Percentiles rank a stretch among this genome's conserved stretches.
These are phyloP conservation scores for Drosophila stalkeri DNA, from an alignment of 2,888 invertebrate species.

Conservation along the genomic window DNA sequence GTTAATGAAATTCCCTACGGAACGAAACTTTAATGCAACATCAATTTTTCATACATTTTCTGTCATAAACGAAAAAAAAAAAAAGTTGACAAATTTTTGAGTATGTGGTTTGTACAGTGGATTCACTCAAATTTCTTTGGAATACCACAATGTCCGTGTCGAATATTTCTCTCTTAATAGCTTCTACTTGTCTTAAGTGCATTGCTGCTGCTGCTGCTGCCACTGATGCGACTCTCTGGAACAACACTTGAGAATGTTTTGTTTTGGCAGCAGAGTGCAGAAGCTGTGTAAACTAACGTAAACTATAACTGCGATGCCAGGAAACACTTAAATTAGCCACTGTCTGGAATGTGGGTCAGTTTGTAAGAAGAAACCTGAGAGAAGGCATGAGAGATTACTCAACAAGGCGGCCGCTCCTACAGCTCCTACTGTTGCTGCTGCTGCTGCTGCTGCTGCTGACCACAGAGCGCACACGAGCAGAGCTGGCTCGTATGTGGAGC, in stretches of 20 bases:
- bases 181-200: conserved; percentile 60
- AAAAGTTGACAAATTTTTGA: conserved; percentile 24
- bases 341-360: conserved; percentile 74
- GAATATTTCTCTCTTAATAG: conserved; percentile 72
- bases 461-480: conserved; percentile 53
- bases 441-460: conserved; percentile 51
- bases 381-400: conserved; percentile 71
- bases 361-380: conserved; percentile 70
- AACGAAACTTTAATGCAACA: conserved; percentile 27
- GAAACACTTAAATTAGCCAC: conserved; percentile 79
- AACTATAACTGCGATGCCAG: conserved; percentile 79
- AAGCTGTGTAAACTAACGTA: conserved; percentile 71
- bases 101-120: conserved; percentile 14
- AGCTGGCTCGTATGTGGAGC: conserved; percentile 45
- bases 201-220: conserved; percentile 10
- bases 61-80: conserved; percentile 45
- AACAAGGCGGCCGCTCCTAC: conserved; percentile 38
- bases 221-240: conserved; percentile 32
- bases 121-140: conserved; percentile 68
- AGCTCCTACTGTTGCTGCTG: conserved; percentile 11
- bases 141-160: conserved; percentile 52
- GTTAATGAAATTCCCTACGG: background rate
- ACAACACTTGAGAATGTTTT: conserved; percentile 69
- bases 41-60: conserved; percentile 59
- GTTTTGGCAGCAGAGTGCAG: conserved; percentile 77